Percentiles rank a stretch among this genome's conserved stretches.
Conservation (phyloP, 2,797 vertebrate species). For the Psittacula echo region DNA sequence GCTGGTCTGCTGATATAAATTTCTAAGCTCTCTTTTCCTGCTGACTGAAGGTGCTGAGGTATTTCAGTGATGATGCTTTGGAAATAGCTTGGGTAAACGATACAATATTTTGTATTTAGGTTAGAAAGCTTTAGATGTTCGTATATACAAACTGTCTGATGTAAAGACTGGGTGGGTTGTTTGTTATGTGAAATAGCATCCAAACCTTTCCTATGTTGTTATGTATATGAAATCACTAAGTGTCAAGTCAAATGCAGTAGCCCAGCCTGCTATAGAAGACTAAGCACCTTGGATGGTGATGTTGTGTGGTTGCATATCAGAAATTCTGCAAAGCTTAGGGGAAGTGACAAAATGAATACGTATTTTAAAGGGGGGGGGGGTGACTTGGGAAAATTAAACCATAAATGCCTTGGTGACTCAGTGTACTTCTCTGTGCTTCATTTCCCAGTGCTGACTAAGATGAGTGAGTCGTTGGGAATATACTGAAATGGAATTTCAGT, state of each 20-base stretch:
- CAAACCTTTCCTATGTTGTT: neutral
- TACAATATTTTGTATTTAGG: neutral
- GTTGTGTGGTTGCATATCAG: neutral
- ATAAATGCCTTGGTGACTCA: constrained; percentile 53
- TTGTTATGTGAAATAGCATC: neutral
- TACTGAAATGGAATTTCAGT: constrained; percentile 9
- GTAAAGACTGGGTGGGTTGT: neutral
- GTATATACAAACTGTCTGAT: neutral
- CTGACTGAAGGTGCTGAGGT: neutral
- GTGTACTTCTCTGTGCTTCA: neutral
- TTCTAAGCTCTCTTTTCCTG: neutral
- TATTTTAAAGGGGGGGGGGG: neutral
- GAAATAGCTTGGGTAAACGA: neutral
- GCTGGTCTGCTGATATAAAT: neutral
- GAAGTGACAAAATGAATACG: constrained; percentile 22
- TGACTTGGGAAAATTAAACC: constrained; percentile 52
- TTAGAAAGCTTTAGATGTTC: neutral
- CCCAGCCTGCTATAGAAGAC: neutral
- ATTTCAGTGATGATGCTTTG: neutral
- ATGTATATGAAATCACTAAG: neutral
- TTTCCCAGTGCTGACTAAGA: constrained; percentile 63
- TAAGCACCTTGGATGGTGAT: neutral
- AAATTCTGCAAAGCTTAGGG: neutral
- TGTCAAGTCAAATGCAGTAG: neutral
- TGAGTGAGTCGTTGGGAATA: neutral